Evolutionary conservation across 2,113 vertebrate species (phyloP), one percentile per base, ranked within the genome.

Genomic region (Nanorana parkeri): DNA sequence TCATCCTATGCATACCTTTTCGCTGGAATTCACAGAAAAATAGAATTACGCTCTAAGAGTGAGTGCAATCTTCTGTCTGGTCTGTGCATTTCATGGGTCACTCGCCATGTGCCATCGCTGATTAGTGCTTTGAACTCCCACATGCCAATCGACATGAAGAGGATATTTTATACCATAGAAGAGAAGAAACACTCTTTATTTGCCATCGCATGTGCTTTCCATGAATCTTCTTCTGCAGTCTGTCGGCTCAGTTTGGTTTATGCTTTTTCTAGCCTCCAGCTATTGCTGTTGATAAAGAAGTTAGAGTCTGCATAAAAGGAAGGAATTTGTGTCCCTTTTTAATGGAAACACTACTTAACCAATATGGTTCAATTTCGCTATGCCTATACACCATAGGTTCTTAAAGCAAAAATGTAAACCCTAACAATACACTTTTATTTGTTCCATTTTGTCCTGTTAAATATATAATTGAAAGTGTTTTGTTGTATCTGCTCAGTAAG

Each of bases 111-210:
- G 85, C 82, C 88, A 41, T 63, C 72, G 77, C 85, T 68, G 73
- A 77, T 89, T 85, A 87, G 80, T 90, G 66, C 83, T 89, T 90
- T 84, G 84, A 87, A 85, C 71, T 89, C 78, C 86, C 82, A 19
- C 54, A 17, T 90, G 89, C 86, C 92, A 91, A 41, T 91, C 88
- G 91, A 87, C 85, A 73, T 58, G 80, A 89, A 88, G 73, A 79
- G 68, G 66, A 54, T 84, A 52, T 81, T 84, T 86, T 86, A 83
- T 71, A 77, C 17, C 36, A 71, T 84, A 73, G 19, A 68, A 84
- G 72, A 87, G 88, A 87, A 85, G 86, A 85, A 85, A 17, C 65
- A 74, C 78, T 21, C 84, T 86, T 87, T 87, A 77, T 89, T 88
- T 89, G 79, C 80, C 73, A 76, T 77, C 69, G 28, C 3, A 79